Base-by-base conservation (phyloP, 53 echinoderm and acorn worm genomes). In the Pentamera pediparva region DNA sequence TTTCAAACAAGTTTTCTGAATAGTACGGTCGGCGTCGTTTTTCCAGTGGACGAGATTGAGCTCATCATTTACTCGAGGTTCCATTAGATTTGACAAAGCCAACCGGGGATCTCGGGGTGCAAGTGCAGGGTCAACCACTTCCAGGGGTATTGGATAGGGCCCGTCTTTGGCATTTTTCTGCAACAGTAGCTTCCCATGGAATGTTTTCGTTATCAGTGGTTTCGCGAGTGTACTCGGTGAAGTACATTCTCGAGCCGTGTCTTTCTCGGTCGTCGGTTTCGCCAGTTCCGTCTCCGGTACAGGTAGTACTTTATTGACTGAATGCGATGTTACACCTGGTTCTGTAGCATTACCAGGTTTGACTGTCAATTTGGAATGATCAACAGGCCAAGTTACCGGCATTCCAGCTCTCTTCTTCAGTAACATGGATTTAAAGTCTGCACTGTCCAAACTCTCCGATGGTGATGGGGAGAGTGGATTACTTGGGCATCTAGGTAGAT, bases 381-480 rank as follows among this genome's bases (percentile, higher is more conserved):
- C 8, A 28, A 32, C 28, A 28, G 58, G 32, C 11, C 5, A n/a
- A 4, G 7, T 20, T 7, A 1, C 25, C n/a, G 3, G 54, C 54
- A 22, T 53, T 18, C n/a, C 54, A 53, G 25, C 19, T 20, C 29
- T 57, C 28, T 31, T 57, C 11, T 6, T 26, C 58, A n/a, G n/a
- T n/a, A n/a, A 11, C 3, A 54, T 9, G 24, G 54, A 54, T 28
- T 54, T 41, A 1, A 67, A 67, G 45, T 67, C 67, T 41, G 67
- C 15, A 29, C 43, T 6, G 4, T 67, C 67, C 12, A 67, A 10
- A 45, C 45, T 67, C 17, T 67, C 67, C 4, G 67, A 67, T 22
- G 40, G 22, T 21, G 67, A 54, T 54, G 54, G 67, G 18, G 67
- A 67, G 27, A 43, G 27, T 43, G 67, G 67, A 18, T 67, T 67